phyloP scores from a whole-genome alignment of 2,113 vertebrate species.

The Polyodon spathula region DNA sequence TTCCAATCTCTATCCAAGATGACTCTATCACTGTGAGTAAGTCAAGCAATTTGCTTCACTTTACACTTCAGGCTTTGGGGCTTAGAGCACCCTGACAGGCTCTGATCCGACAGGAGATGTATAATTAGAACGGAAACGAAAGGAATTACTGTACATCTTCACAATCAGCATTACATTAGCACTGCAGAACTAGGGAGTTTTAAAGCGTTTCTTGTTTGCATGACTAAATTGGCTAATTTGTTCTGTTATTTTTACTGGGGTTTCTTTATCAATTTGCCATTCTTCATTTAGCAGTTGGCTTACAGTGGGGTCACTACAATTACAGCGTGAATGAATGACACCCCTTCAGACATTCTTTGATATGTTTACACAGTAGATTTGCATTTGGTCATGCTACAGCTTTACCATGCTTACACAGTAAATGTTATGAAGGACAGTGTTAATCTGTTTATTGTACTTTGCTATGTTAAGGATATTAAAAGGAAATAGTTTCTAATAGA shows the following conservation, averaged over 20 bases:
- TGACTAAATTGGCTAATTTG: conserved; percentile 26
- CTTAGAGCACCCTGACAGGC: conserved; percentile 42
- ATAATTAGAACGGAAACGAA: conserved; percentile 55
- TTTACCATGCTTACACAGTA: too few relatives aligned
- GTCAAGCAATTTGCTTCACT: conserved; percentile 46
- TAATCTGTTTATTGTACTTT: too few relatives aligned
- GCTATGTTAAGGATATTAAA: too few relatives aligned
- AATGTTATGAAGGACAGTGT: too few relatives aligned
- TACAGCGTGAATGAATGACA: neutral
- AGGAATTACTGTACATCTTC: conserved; percentile 46
- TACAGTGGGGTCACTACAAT: conserved; percentile 7
- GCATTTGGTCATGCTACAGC: too few relatives aligned
- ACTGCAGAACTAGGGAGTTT: conserved; percentile 16
- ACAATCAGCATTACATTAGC: conserved; percentile 34
- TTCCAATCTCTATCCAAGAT: conserved; percentile 53
- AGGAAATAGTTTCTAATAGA: too few relatives aligned
- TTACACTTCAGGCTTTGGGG: conserved; percentile 32
- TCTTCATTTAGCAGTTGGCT: conserved; percentile 9
- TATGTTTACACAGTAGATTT: too few relatives aligned
- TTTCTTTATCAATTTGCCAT: conserved; percentile 14
- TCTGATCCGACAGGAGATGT: conserved; percentile 44
- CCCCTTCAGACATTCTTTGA: conserved; percentile 4
- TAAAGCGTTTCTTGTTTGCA: conserved; percentile 14
- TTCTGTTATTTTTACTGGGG: conserved; percentile 22
- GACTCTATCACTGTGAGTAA: conserved; percentile 45